Base-by-base conservation (phyloP, 2,888 invertebrate species). In the Rapana venosa region DNA sequence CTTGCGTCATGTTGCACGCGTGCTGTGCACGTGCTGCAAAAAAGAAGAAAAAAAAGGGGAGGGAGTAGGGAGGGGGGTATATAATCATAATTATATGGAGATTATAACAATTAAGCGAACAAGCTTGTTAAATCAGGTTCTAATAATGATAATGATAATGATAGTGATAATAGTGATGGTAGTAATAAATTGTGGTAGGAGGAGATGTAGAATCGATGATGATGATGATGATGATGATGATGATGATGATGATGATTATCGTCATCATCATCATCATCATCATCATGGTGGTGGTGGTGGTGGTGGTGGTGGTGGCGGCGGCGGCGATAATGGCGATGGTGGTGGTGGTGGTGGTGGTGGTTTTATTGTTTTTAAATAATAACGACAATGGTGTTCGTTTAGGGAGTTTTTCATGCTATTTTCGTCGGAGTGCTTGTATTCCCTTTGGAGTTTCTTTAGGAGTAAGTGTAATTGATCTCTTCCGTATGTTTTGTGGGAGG, bases 1-100 rank as follows among this genome's bases (percentile, higher is more conserved):
- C 92, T 22, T 90, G 90, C 47, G 90, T 90, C 89, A 81, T 85
- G 89, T 92, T 91, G 87, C 92, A 92, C 47, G 58, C n/a, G 47
- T 90, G 91, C 4, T 77, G 35, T 47, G 79, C 36, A 13, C 22
- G 56, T 32, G 36, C 30, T 15, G 32, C 47, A 26, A 30, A n/a
- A 74, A 88, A 74, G 77, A 20, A 36, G 30, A 77, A 77, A 58
- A 70, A 70, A 20, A 70, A 20, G 70, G n/a, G 26, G 26, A 70
- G 58, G 15, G 58, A 35, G 36, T 32, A 20, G 30, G 30, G 30
- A 79, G 20, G 2, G 58, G 15, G 11, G 22, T 1, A 61, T 22
- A 61, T 13, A 61, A 22, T 61, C 2, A 61, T 20, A 15, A 13
- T 13, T 1, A 61, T 20, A 61, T 61, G 20, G 61, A 15, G 22